A percentile compares a stretch with the other conserved stretches of the same genome.
These are phyloP conservation scores for Plagodis dolabraria DNA, from an alignment of 2,888 invertebrate species.

Conservation along the genomic window DNA sequence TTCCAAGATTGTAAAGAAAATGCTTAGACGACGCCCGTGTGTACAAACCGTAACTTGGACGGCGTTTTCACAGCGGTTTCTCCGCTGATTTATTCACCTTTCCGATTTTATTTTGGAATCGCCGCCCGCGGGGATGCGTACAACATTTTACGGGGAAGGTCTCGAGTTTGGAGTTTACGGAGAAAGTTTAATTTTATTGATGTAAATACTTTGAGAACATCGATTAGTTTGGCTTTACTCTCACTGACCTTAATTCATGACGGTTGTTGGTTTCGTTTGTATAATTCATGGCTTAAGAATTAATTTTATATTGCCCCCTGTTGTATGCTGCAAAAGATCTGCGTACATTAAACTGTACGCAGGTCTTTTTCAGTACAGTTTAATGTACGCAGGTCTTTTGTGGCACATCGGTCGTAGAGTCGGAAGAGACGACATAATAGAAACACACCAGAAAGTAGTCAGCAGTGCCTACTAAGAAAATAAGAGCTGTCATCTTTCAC, in stretches of 20 bases:
- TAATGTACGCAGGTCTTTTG: no score
- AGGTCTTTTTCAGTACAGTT: no score
- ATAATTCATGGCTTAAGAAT: not conserved
- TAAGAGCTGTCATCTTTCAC: no score
- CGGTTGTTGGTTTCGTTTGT: not conserved
- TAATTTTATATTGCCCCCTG: no score
- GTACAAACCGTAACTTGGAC: not conserved
- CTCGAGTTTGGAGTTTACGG: conserved; percentile 14
- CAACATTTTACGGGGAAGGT: conserved; percentile 8
- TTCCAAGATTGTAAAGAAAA: not conserved
- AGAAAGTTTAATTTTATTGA: conserved; percentile 27
- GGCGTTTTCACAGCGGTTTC: conserved; percentile 11
- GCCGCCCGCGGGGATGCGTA: conserved; percentile 9
- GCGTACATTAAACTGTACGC: no score
- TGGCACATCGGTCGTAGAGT: no score
- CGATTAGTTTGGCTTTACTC: conserved; percentile 1
- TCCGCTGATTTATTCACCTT: conserved; percentile 31
- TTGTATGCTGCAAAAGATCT: no score
- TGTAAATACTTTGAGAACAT: conserved; percentile 16
- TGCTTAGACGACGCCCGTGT: not conserved
- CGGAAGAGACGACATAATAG: no score
- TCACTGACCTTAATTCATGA: not conserved
- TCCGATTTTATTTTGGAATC: conserved; percentile 24
- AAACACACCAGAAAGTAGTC: no score
- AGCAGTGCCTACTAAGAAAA: no score